Conservation (phyloP, 2,797 vertebrate species). For the Argyrosomus regius region DNA sequence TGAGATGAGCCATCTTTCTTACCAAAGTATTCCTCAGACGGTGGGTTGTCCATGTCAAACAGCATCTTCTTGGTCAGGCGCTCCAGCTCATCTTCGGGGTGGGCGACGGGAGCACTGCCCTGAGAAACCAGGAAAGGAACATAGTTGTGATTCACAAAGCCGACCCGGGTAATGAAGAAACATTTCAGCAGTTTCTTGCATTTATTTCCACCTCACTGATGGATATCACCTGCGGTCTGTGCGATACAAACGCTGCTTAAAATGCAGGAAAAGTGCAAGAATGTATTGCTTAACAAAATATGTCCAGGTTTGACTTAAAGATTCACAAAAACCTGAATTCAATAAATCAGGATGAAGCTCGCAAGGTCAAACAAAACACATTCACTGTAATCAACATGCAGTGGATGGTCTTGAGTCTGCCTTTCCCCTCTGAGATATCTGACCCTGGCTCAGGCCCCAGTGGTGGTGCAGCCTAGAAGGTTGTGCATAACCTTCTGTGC, state of each 20-base stretch:
- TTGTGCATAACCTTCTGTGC: conserved; percentile 67
- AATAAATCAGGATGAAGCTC: conserved; percentile 53
- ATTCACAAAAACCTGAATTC: conserved; percentile 47
- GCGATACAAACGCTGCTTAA: background rate
- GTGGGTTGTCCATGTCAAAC: conserved; percentile 98
- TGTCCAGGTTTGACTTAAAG: conserved; percentile 18
- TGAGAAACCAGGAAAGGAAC: conserved; percentile 71
- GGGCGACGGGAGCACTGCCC: conserved; percentile 83
- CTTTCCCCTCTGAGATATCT: conserved; percentile 70
- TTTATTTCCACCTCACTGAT: conserved; percentile 21
- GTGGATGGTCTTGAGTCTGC: conserved; percentile 46
- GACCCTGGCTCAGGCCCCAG: conserved; percentile 80
- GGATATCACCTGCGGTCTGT: conserved; percentile 2
- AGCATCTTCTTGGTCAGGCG: conserved; percentile 99
- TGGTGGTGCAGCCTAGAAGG: conserved; percentile 67
- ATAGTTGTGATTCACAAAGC: conserved; percentile 28
- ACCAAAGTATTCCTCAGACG: conserved; percentile 97
- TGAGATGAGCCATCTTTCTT: conserved; percentile 56
- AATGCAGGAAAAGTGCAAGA: conserved; percentile 4
- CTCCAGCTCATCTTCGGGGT: conserved; percentile 96
- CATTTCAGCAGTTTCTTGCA: background rate
- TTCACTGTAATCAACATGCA: conserved; percentile 73
- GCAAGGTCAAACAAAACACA: conserved; percentile 67
- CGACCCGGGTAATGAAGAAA: background rate
- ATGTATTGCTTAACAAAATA: conserved; percentile 11